Percentiles rank a stretch among this genome's conserved stretches.
phyloP scores from a whole-genome alignment of 2,797 vertebrate genomes.

The Serranus cabrilla region DNA sequence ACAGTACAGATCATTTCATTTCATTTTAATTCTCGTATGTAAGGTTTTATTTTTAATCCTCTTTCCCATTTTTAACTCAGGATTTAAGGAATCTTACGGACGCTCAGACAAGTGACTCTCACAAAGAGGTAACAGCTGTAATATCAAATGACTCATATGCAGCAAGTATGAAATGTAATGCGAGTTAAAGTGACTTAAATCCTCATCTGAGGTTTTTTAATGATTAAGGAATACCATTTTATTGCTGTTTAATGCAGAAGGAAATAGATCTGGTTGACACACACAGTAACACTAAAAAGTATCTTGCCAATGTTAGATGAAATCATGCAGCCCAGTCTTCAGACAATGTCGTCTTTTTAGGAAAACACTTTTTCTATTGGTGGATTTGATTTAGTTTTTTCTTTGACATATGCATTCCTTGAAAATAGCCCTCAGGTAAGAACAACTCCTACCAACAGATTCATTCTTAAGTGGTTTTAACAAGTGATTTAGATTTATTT shows the following conservation, averaged over 20 bases:
- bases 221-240: neutral
- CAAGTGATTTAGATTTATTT: too few relatives aligned
- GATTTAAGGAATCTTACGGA: constrained; percentile 70
- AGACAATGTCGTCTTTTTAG: neutral
- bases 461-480: too few relatives aligned
- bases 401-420: too few relatives aligned
- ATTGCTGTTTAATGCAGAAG: neutral
- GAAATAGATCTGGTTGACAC: too few relatives aligned
- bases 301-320: neutral
- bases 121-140: constrained; percentile 59
- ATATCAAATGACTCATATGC: neutral
- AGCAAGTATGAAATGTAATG: neutral
- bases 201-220: neutral
- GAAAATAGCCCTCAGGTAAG: too few relatives aligned
- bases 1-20: neutral
- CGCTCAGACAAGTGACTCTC: constrained; percentile 25
- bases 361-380: neutral
- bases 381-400: neutral
- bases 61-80: constrained; percentile 41
- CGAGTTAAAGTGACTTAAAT: neutral
- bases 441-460: too few relatives aligned
- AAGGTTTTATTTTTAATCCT: neutral
- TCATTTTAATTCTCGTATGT: neutral
- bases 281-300: neutral
- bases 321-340: neutral